These are phyloP conservation scores for Entomobrya proxima DNA, from an alignment of 2,888 invertebrate genomes.

Conservation along the genomic window DNA sequence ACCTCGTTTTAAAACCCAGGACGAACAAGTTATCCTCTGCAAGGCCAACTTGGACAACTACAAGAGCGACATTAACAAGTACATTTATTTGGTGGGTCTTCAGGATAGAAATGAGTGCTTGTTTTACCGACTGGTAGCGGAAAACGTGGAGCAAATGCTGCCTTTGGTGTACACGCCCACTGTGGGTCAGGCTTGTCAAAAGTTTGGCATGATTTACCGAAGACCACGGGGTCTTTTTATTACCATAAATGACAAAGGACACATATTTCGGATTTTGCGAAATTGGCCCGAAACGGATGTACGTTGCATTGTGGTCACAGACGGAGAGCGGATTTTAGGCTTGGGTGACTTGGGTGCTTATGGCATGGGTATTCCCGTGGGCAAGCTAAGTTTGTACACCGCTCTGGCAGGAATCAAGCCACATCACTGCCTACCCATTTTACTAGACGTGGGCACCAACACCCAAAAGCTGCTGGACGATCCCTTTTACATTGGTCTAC, in stretches of 20 bases:
- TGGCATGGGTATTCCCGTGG: slow-evolving; percentile 99
- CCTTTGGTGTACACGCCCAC: slow-evolving; percentile 97
- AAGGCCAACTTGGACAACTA: slow-evolving; percentile 89
- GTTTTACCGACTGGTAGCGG: slow-evolving; percentile 92
- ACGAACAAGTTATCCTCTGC: slow-evolving; percentile 91
- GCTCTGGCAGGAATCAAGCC: slow-evolving; percentile 98
- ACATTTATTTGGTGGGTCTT: slow-evolving; percentile 93
- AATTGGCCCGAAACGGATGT: slow-evolving; percentile 96
- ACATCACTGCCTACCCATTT: slow-evolving; percentile 94
- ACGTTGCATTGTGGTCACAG: slow-evolving; percentile 95
- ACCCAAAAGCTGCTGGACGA: slow-evolving; percentile 77
- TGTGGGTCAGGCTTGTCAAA: slow-evolving; percentile 97
- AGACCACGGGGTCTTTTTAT: slow-evolving; percentile 95
- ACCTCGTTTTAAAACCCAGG: slow-evolving; percentile 90
- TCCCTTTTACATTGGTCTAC: too few species aligned
- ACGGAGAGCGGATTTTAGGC: slow-evolving; percentile 98
- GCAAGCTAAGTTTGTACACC: slow-evolving; percentile 97
- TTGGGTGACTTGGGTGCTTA: slow-evolving; percentile 97
- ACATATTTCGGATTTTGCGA: slow-evolving; percentile 93
- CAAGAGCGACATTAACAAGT: slow-evolving; percentile 94
- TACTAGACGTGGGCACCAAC: slow-evolving; percentile 96
- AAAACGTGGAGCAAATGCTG: slow-evolving; percentile 94
- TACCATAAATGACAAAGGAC: slow-evolving; percentile 96
- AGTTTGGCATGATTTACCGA: slow-evolving; percentile 93
- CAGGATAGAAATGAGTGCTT: slow-evolving; percentile 96